These are phyloP conservation scores for Puffinus mauretanicus DNA, from an alignment of 2,113 vertebrate genomes.

Conservation along the genomic window DNA sequence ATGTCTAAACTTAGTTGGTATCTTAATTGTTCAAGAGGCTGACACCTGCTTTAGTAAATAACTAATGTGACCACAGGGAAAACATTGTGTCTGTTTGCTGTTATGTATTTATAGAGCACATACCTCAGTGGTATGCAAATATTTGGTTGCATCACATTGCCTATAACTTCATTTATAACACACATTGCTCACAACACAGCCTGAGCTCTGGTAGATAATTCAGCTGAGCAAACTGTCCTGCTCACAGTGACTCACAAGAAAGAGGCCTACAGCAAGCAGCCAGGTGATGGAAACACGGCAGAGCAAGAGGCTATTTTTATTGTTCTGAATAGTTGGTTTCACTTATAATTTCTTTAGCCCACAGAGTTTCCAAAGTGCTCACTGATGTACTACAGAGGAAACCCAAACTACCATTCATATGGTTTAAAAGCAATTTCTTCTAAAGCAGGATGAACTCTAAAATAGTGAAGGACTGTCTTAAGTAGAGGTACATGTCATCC, in stretches of 20 bases:
- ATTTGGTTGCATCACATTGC: background rate
- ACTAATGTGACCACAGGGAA: background rate
- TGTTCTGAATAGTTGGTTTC: background rate
- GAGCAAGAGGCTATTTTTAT: background rate
- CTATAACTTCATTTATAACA: background rate
- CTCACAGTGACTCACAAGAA: background rate
- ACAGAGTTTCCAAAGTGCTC: background rate
- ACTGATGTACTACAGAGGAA: background rate
- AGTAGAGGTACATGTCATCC: background rate
- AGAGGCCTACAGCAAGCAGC: background rate
- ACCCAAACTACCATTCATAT: background rate
- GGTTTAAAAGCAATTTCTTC: background rate
- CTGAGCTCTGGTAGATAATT: background rate
- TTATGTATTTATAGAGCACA: slow-evolving; percentile 16
- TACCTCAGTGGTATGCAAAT: slow-evolving; percentile 9
- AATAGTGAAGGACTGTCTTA: background rate
- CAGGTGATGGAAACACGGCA: background rate
- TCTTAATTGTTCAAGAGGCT: background rate
- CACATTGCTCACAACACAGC: background rate
- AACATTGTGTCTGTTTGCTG: background rate
- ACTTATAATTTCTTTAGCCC: background rate
- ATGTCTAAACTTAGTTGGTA: background rate
- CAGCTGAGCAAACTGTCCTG: slow-evolving; percentile 10
- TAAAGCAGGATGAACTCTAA: background rate
- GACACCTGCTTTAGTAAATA: slow-evolving; percentile 15